Evolutionary conservation across 2,888 invertebrate species (phyloP), one percentile per base, ranked within the genome.

Genomic region (Cephonodes hylas): DNA sequence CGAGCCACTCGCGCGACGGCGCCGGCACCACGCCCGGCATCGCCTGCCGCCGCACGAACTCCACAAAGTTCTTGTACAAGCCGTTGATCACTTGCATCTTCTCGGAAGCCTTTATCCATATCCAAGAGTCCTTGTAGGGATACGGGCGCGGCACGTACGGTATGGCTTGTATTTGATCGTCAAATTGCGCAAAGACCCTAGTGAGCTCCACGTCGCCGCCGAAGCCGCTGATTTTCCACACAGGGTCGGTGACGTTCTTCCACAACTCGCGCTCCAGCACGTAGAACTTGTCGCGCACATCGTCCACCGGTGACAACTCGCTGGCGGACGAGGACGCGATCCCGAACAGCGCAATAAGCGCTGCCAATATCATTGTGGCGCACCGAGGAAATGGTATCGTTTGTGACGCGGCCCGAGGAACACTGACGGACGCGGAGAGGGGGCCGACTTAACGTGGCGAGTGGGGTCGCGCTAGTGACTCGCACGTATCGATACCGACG

Each of bases 51-150:
- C 69, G 72, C 65, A 95, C 93, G 80, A 95, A 95, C 69, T 94
- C 90, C 62, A 95, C 85, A 79, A 95, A 96, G 53, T 93, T 93
- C 66, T 93, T 93, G 80, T 96, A 96, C 60, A 96, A 82, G 0
- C 94, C 94, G 66, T 95, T 94, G 31, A 97, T 90, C 18, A 93
- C 85, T 53, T 93, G 87, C 72, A 96, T 79, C 77, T 95, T 95
- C 34, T 93, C 90, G 63, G 94, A 91, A 1, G 95, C 89, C 61
- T 93, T 89, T 38, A 89, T 93, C 95, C 96, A 96, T 65, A 95
- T 84, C 94, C 95, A 96, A 5, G 94, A 78, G 25, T 79, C 71
- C 25, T 88, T 64, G 25, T 81, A 74, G 10, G 85, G 80, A 23
- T 81, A 74, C 10, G 85, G 80, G 25, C 85, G 76, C 58, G 80